Evolutionary conservation across 2,113 vertebrate species (phyloP), one percentile per base, ranked within the genome.

Genomic region (Rhabdornis inornatus): DNA sequence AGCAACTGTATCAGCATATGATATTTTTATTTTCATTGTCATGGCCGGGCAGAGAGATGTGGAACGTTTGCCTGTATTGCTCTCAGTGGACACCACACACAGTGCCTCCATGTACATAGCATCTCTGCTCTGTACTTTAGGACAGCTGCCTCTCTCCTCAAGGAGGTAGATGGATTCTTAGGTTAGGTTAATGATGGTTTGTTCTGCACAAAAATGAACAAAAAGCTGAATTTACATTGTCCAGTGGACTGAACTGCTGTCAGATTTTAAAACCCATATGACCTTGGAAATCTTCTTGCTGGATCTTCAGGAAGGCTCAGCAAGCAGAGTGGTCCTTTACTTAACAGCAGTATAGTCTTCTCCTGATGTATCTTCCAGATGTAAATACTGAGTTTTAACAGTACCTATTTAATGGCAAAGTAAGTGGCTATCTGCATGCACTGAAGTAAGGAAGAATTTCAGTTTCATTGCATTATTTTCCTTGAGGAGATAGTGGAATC

Each of bases 21-120:
- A 30, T 52, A 33, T 39, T 56, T 52, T 13, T 35, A 15, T 15
- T 78, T 75, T 53, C 40, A 21, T 44, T 14, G 0, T 22, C n/a
- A 19, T 28, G 27, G 13, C 7, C 42, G 71, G 33, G n/a, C 27
- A 56, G 11, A 39, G 55, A 52, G 9, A 40, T 56, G 6, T 21
- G 24, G 39, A 21, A 39, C 4, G 11, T 2, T 39, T 28, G 7
- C 40, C 10, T 47, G 3, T 30, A 9, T 45, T 60, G 22, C n/a
- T 71, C 6, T 72, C 40, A 5, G 2, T 30, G 55, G 27, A 28
- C 0, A 1, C 17, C 4, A 3, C 23, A 12, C 9, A 23, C 5
- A 5, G 9, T 39, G 30, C 18, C 25, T 64, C 7, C 15, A 9
- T 7, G 10, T 13, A 25, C 13, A 13, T 1, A 39, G 15, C 40